These are phyloP conservation scores for Andricus grossulariae DNA, from an alignment of 1,140 invertebrate genomes.

Conservation along the genomic window DNA sequence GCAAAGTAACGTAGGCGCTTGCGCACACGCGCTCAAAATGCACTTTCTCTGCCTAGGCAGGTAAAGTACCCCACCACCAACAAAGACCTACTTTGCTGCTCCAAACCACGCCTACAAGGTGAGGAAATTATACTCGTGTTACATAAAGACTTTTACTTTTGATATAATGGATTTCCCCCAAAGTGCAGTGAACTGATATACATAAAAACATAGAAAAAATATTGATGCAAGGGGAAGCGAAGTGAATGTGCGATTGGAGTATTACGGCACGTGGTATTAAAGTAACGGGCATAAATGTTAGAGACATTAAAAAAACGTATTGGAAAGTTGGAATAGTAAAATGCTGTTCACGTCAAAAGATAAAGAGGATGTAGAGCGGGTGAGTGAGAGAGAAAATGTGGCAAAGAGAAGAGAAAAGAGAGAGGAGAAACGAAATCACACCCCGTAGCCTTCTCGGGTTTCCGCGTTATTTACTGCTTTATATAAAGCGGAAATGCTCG, in stretches of 20 bases:
- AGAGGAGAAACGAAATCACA: conserved; percentile 47
- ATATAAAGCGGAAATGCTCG: conserved; percentile 50
- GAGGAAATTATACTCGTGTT: too few relatives aligned
- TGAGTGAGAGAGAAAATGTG: background rate
- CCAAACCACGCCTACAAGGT: too few relatives aligned
- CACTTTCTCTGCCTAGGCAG: too few relatives aligned
- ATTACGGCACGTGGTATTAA: conserved; percentile 20
- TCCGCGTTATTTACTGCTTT: conserved; percentile 44
- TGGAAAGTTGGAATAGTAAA: conserved; percentile 26
- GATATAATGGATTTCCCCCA: too few relatives aligned
- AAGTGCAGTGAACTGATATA: background rate
- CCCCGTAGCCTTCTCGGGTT: conserved; percentile 35
- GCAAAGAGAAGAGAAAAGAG: background rate
- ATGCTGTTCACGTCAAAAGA: conserved; percentile 29
- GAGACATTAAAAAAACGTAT: conserved; percentile 29
- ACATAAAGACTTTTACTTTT: background rate
- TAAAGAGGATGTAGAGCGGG: conserved; percentile 21
- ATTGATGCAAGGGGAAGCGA: conserved; percentile 31
- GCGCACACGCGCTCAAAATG: too few relatives aligned
- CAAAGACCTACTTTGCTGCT: too few relatives aligned
- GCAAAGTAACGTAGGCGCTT: too few relatives aligned
- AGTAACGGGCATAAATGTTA: conserved; percentile 27
- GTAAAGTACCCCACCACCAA: too few relatives aligned
- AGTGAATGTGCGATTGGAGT: background rate
- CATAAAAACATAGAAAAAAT: conserved; percentile 35